Conservation (phyloP, 1,140 invertebrate species). For the Penaeus vannamei region DNA sequence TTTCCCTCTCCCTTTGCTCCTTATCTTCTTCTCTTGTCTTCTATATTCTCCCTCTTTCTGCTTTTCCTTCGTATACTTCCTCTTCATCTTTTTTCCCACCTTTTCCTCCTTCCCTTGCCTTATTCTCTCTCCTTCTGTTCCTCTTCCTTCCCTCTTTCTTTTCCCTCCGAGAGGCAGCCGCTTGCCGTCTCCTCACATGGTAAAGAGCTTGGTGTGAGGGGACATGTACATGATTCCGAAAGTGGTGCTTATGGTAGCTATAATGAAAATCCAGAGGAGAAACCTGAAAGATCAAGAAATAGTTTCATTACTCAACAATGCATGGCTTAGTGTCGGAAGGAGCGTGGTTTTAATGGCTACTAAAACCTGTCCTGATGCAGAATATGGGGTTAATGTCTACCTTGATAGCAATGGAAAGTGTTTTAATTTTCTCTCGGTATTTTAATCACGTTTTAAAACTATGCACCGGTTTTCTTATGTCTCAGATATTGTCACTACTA, state of each 20-base stretch:
- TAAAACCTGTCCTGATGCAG: no score
- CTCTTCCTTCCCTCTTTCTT: slow-evolving; percentile 8
- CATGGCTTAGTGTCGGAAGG: no score
- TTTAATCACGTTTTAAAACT: no score
- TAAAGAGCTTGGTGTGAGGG: slow-evolving; percentile 72
- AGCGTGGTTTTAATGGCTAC: no score
- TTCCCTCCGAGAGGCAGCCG: not conserved
- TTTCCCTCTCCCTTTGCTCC: not conserved
- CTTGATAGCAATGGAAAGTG: no score
- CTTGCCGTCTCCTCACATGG: slow-evolving; percentile 59
- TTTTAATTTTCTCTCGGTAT: no score
- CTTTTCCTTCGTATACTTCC: not conserved
- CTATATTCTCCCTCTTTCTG: not conserved
- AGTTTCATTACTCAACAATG: no score
- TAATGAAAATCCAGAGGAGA: slow-evolving; percentile 71
- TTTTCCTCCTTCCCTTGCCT: no score
- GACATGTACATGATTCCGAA: slow-evolving; percentile 73
- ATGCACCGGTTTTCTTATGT: no score
- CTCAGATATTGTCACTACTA: no score
- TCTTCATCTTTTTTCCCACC: not conserved
- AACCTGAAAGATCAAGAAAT: slow-evolving; percentile 68
- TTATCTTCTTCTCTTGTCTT: not conserved
- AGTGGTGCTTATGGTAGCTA: slow-evolving; percentile 71
- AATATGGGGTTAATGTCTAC: no score
- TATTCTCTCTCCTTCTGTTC: no score